A percentile compares a stretch with the other conserved stretches of the same genome.
phyloP scores from a whole-genome alignment of 2,113 vertebrate species.

The Xiphophorus maculatus region DNA sequence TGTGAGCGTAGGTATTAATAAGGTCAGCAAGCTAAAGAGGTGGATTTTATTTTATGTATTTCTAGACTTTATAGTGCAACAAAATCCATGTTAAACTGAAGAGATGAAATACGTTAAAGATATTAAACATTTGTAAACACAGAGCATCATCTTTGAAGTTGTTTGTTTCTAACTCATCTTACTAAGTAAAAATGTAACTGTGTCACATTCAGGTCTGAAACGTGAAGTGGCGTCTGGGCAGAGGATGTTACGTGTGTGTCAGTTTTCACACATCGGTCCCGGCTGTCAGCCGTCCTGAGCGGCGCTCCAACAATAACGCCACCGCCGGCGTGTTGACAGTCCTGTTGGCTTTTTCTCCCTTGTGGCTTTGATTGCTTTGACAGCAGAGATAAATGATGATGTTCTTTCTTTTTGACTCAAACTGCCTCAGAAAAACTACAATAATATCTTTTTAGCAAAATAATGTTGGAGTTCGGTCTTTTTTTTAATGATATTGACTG shows the following conservation, averaged over 20 bases:
- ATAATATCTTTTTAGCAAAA: not conserved
- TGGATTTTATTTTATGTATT: too few relatives aligned
- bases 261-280: not conserved
- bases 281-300: not conserved
- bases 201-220: not conserved
- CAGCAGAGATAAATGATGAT: conserved; percentile 40
- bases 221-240: not conserved
- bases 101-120: too few relatives aligned
- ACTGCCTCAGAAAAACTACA: not conserved
- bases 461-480: not conserved
- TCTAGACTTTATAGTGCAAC: too few relatives aligned
- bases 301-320: not conserved
- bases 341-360: not conserved
- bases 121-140: not conserved
- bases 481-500: too few relatives aligned
- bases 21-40: too few relatives aligned
- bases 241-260: conserved; percentile 11
- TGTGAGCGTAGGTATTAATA: too few relatives aligned
- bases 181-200: not conserved
- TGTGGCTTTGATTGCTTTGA: conserved; percentile 17
- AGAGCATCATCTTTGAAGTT: not conserved
- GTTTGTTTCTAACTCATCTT: not conserved
- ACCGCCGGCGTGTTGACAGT: conserved; percentile 14
- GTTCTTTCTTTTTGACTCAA: conserved; percentile 6
- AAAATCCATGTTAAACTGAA: too few relatives aligned